A percentile compares a stretch with the other conserved stretches of the same genome.
phyloP scores from a whole-genome alignment of 2,113 vertebrate species.

The Poeciliopsis retropinna region DNA sequence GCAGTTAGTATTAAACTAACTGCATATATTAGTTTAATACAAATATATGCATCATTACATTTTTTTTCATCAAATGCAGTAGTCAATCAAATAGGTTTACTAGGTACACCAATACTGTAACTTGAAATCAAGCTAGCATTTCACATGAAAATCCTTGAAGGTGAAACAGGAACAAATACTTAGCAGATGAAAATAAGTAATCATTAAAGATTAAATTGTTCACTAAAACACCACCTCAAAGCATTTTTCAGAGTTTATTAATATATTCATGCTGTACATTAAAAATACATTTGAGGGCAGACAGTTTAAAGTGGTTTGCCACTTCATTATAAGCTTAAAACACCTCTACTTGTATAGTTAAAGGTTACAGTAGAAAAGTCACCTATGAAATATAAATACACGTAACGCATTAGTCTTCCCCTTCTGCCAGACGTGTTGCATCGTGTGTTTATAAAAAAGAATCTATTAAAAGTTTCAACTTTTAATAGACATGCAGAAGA shows the following conservation, averaged over 20 bases:
- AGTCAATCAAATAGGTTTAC: too few species aligned
- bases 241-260: slow-evolving; percentile 16
- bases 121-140: neutral
- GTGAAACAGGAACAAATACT: neutral
- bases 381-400: slow-evolving; percentile 48
- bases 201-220: slow-evolving; percentile 6
- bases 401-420: neutral
- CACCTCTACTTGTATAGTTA: neutral
- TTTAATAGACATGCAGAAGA: neutral
- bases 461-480: neutral
- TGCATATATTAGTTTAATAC: too few species aligned
- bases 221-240: neutral
- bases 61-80: too few species aligned
- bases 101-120: too few species aligned
- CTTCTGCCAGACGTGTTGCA: neutral
- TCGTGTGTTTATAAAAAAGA: neutral
- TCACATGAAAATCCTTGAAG: neutral
- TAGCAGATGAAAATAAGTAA: neutral
- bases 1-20: too few species aligned
- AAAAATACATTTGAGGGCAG: slow-evolving; percentile 14
- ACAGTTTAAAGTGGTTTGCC: slow-evolving; percentile 7
- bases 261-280: slow-evolving; percentile 31
- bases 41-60: too few species aligned
- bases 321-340: slow-evolving; percentile 7
- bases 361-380: neutral